Evolutionary conservation across 1,140 invertebrate species (phyloP), one percentile per base, ranked within the genome.

Genomic region (Drosophila gunungcola): DNA sequence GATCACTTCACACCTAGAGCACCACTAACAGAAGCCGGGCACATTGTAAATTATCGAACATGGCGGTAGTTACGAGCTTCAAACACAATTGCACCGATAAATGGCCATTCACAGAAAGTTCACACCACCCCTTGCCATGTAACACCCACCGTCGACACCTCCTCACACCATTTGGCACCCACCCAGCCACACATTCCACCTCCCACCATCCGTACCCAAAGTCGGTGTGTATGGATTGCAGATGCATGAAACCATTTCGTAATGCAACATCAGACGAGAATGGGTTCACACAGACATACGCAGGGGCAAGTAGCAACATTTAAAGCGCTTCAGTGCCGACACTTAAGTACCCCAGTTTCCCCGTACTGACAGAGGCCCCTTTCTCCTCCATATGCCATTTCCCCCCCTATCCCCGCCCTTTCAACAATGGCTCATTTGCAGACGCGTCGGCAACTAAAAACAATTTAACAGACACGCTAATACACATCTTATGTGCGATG

Each of bases 361-460:
- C 38, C 48, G 12, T 10, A 21, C n/a, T 36, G 25, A 12, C 16
- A 25, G 34, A 4, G 16, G 16, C 16, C 16, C 21, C 34, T n/a
- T n/a, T n/a, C n/a, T n/a, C 10, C 54, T 21, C 36, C n/a, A n/a
- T n/a, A n/a, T n/a, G n/a, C n/a, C n/a, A n/a, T n/a, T 21, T 42
- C 12, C 21, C 13, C 4, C 34, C 12, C 41, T 10, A 2, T 46
- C 13, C 38, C 9, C 13, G 3, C 12, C 73, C 43, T 43, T 56
- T 7, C 32, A 77, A 88, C 82, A 86, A 86, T 88, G 83, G 74
- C 74, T 88, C 83, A 86, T 88, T 86, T 88, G 83, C 70, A 83
- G 83, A 76, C 83, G 83, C 79, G 73, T 82, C 75, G 75, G 72
- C 51, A 88, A 88, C 80, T 63, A 89, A 83, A 89, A 88, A 88